Evolutionary conservation across 2,113 vertebrate species (phyloP), one percentile per base, ranked within the genome.

Genomic region (Sinocyclocheilus anshuiensis): DNA sequence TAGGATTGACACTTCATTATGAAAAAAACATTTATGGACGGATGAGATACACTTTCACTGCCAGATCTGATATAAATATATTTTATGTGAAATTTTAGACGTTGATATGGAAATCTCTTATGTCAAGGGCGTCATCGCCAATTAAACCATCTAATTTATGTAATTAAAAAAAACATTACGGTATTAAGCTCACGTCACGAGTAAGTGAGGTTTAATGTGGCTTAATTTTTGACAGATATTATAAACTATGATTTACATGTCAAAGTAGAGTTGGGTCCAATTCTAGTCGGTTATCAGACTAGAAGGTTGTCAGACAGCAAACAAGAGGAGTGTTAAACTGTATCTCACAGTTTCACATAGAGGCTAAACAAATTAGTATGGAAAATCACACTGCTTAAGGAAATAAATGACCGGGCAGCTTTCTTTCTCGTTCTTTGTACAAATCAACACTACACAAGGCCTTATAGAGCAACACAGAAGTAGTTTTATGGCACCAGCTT

Each of bases 321-420:
- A 29, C 57, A 16, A 61, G 33, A 39, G 29, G 55, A 67, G 2
- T 29, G 13, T 82, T 67, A 71, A 69, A 82, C 42, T 71, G 24
- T 71, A 20, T 82, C 42, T 36, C 42, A 4, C 50, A n/a, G 48
- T 83, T 83, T 83, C 13, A 83, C 81, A 22, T 33, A 33, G 29
- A 53, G 65, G 8, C 61, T 65, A 50, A 72, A 83, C 65, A 83
- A 72, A 26, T 83, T 57, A 81, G 81, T 84, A 84, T 55, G 48
- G 63, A 39, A 84, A 84, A 84, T 74, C 65, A 74, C 26, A 59
- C 29, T 24, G 26, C 29, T 74, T 24, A 18, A 42, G 81, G 69
- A 74, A 74, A 59, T 84, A 39, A 39, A 57, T 84, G 69, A 42
- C 53, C 13, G n/a, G 50, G 50, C 48, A 74, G 69, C 69, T 42